Conservation (phyloP, 1,140 invertebrate species). For the Pseudomyrmex pallidus region DNA sequence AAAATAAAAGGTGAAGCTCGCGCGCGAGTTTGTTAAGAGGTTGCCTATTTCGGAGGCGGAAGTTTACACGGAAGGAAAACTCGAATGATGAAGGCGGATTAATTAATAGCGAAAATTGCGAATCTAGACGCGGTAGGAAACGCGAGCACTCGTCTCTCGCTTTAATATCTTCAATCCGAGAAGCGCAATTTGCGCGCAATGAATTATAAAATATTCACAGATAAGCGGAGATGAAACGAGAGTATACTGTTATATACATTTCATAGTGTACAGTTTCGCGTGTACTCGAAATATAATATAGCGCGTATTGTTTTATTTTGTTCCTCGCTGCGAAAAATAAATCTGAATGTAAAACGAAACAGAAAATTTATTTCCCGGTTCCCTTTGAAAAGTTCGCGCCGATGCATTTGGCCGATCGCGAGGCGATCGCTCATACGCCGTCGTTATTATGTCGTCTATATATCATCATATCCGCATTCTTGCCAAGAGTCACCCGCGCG, state of each 20-base stretch:
- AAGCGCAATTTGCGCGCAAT: neutral
- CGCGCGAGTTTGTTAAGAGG: constrained; percentile 27
- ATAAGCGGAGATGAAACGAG: neutral
- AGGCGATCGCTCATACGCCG: constrained; percentile 30
- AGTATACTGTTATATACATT: neutral
- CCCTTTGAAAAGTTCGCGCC: neutral
- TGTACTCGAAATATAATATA: no score
- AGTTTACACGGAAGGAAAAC: constrained; percentile 25
- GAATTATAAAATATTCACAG: neutral
- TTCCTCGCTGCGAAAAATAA: no score
- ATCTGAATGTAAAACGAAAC: no score
- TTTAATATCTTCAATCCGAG: constrained; percentile 4
- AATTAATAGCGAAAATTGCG: constrained; percentile 37
- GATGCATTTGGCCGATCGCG: constrained; percentile 20
- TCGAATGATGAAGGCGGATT: constrained; percentile 20
- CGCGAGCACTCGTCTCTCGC: neutral
- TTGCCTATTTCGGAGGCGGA: constrained; percentile 30
- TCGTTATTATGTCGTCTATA: constrained; percentile 41
- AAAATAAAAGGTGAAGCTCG: constrained; percentile 19
- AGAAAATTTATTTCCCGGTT: constrained; percentile 26
- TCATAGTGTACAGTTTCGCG: no score
- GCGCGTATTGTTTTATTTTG: no score
- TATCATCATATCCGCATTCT: constrained; percentile 58
- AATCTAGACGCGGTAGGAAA: constrained; percentile 9
- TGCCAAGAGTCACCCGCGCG: constrained; percentile 36